These are phyloP conservation scores for Diarsia rubi DNA, from an alignment of 2,888 invertebrate genomes.

Conservation along the genomic window DNA sequence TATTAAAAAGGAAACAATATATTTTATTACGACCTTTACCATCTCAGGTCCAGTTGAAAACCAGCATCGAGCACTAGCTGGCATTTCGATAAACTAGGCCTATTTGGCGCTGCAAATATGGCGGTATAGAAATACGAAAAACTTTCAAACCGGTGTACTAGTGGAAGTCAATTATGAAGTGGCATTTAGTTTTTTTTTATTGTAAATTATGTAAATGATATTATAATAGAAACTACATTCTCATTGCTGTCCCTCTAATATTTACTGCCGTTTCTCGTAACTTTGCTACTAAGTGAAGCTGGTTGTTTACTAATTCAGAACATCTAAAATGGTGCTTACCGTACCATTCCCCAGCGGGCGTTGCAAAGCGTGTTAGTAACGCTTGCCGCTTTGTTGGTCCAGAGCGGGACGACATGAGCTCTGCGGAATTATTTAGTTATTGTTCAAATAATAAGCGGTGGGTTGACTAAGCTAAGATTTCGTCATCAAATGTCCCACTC, in stretches of 20 bases:
- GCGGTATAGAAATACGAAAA: too few species aligned
- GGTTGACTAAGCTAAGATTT: neutral
- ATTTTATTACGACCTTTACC: too few species aligned
- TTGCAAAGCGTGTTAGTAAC: constrained; percentile 27
- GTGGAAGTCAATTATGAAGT: neutral
- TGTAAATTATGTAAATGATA: too few species aligned
- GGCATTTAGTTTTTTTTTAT: too few species aligned
- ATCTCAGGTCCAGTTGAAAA: too few species aligned
- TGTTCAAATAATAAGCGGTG: constrained; percentile 9
- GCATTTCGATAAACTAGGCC: too few species aligned
- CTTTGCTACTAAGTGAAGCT: neutral
- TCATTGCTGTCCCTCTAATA: constrained; percentile 1
- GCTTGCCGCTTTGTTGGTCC: constrained; percentile 20
- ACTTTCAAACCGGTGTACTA: neutral
- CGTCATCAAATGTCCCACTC: neutral
- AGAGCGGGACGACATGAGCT: constrained; percentile 7
- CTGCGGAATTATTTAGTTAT: constrained; percentile 33
- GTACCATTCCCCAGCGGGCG: constrained; percentile 24
- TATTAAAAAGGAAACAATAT: too few species aligned
- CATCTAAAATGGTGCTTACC: constrained; percentile 19
- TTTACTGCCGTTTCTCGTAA: constrained; percentile 6
- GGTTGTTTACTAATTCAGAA: constrained; percentile 12
- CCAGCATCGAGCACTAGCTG: too few species aligned
- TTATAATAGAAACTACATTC: neutral
- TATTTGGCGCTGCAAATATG: too few species aligned